Base-by-base conservation (phyloP, 2,888 invertebrate species). In the Enoplolaimus lenunculus region DNA sequence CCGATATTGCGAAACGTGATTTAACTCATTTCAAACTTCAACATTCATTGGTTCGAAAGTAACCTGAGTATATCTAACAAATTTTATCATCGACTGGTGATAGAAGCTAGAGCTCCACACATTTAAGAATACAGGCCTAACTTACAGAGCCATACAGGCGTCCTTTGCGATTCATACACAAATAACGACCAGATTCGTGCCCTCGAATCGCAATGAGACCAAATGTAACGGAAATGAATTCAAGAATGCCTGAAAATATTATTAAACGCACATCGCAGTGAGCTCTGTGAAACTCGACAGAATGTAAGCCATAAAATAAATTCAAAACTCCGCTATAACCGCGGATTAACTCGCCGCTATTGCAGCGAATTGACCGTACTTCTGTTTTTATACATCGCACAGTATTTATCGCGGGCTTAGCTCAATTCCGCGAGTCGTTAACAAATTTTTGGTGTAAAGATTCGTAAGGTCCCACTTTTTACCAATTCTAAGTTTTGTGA, bases 221-320 rank as follows among this genome's bases (percentile, higher is more conserved):
- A 69, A 80, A 75, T 2, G 80, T 78, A n/a, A 79, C 76, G 1
- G 79, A 76, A n/a, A 80, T 73, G 72, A 80, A 80, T 70, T 80
- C 78, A 34, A 80, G 73, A 26, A 80, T 71, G 16, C 75, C 79
- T 79, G 75, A 60, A 70, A 70, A n/a, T n/a, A n/a, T n/a, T n/a
- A n/a, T n/a, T n/a, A n/a, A n/a, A n/a, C n/a, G n/a, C n/a, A n/a
- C n/a, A n/a, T n/a, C n/a, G n/a, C n/a, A n/a, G n/a, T n/a, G n/a
- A n/a, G n/a, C n/a, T n/a, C n/a, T n/a, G n/a, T n/a, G n/a, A n/a
- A n/a, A n/a, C n/a, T n/a, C n/a, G n/a, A n/a, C n/a, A n/a, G n/a
- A n/a, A n/a, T n/a, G n/a, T n/a, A n/a, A n/a, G n/a, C n/a, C n/a
- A n/a, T n/a, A n/a, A n/a, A n/a, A n/a, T 57, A 57, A n/a, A 57